phyloP scores from a whole-genome alignment of 2,888 invertebrate species.

The Liopterus haemorrhoidalis region DNA sequence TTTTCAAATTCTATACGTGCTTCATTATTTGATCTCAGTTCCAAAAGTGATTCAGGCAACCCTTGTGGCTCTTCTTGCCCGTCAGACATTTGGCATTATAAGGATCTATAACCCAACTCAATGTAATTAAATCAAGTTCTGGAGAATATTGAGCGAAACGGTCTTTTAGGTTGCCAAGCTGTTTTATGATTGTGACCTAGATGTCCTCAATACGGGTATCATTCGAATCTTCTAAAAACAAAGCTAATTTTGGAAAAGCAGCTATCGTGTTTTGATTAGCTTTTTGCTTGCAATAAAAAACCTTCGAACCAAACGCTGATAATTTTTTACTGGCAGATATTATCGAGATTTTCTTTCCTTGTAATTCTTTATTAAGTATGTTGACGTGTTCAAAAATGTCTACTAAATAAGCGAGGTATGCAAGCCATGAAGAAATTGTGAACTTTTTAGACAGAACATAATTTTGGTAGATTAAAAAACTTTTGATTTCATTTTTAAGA shows the following conservation, averaged over 20 bases:
- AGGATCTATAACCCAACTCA: constrained; percentile 28
- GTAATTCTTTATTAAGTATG: constrained; percentile 31
- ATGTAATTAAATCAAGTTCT: constrained; percentile 30
- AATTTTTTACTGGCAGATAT: constrained; percentile 28
- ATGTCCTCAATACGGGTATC: constrained; percentile 31
- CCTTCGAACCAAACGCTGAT: constrained; percentile 30
- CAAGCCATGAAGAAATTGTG: constrained; percentile 29
- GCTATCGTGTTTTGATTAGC: constrained; percentile 30
- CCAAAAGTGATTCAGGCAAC: too few relatives aligned
- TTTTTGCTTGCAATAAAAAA: constrained; percentile 30
- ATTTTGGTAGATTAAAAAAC: constrained; percentile 28
- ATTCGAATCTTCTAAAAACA: constrained; percentile 30
- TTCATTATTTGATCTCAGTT: too few relatives aligned
- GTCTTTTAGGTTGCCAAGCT: constrained; percentile 32
- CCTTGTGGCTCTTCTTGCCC: too few relatives aligned
- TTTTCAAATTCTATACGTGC: too few relatives aligned
- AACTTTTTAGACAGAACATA: constrained; percentile 30
- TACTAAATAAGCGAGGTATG: constrained; percentile 30
- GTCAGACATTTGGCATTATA: too few relatives aligned
- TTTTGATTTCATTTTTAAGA: constrained; percentile 30
- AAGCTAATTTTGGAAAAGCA: constrained; percentile 30
- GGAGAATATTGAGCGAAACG: constrained; percentile 31
- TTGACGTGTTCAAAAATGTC: constrained; percentile 31
- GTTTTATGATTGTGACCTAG: constrained; percentile 30
- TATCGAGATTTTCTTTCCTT: constrained; percentile 29